Evolutionary conservation across 2,113 vertebrate genomes (phyloP).

Genomic region (Cynopterus brachyotis): DNA sequence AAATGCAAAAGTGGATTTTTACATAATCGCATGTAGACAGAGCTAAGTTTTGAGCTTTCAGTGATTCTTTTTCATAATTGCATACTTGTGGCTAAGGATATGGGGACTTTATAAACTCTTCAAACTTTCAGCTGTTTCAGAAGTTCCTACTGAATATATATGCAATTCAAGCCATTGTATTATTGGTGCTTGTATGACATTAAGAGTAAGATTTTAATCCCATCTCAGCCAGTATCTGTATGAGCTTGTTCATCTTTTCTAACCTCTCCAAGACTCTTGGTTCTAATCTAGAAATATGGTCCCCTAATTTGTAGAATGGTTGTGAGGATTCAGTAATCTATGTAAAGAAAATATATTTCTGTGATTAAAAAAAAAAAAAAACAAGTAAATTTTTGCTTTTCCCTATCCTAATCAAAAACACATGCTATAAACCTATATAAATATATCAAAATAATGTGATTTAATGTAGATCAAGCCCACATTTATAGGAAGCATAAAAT

Average conservation of each 20-base stretch:
- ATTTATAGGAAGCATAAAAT: neutral
- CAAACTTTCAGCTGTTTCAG: neutral
- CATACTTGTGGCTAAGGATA: constrained; percentile 2
- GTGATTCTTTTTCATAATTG: constrained; percentile 17
- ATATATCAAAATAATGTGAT: neutral
- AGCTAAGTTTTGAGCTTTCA: neutral
- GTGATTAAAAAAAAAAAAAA: too few relatives aligned
- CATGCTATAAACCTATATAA: neutral
- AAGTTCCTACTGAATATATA: neutral
- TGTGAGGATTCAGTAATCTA: neutral
- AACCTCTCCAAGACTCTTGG: neutral
- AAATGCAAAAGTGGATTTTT: constrained; percentile 39
- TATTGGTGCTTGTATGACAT: neutral
- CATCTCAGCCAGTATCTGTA: neutral
- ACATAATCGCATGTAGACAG: constrained; percentile 8
- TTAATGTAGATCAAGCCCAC: neutral
- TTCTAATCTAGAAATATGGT: neutral
- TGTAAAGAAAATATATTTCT: neutral
- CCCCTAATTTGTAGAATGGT: neutral
- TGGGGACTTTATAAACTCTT: constrained; percentile 13
- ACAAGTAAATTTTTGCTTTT: neutral
- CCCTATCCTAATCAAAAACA: neutral
- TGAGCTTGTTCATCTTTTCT: neutral
- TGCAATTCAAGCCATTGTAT: neutral
- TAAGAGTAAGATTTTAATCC: neutral